A percentile compares a stretch with the other conserved stretches of the same genome.
Evolutionary conservation across 2,797 vertebrate species (phyloP).

Genomic region (Paguma larvata): DNA sequence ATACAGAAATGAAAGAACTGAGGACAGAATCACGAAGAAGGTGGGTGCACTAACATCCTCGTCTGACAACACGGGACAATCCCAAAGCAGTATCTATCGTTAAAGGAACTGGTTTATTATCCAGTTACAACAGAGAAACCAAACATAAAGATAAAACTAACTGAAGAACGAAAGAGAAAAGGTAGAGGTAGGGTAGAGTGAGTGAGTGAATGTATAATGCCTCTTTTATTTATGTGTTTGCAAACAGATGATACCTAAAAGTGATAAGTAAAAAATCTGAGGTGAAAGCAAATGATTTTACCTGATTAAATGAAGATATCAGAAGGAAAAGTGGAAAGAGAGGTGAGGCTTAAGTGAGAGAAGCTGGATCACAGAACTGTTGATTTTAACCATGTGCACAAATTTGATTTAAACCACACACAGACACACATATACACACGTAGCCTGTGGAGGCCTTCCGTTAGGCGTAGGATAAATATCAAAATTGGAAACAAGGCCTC

Average conservation of each 20-base stretch:
- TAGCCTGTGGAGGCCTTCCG: not conserved
- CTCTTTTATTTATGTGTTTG: not conserved
- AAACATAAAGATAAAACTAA: slow-evolving; percentile 21
- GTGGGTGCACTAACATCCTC: not conserved
- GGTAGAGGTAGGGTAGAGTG: not conserved
- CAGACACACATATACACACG: not conserved
- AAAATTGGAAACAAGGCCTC: not conserved
- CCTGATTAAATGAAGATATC: slow-evolving; percentile 32
- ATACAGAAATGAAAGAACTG: not conserved
- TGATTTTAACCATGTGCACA: not conserved
- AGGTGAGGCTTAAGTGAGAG: not conserved
- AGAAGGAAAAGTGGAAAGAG: not conserved
- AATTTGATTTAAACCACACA: not conserved
- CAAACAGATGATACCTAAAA: not conserved
- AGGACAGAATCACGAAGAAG: not conserved
- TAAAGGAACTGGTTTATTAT: not conserved
- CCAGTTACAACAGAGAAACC: slow-evolving; percentile 19
- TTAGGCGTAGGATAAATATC: not conserved
- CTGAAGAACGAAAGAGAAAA: slow-evolving; percentile 5
- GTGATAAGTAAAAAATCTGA: slow-evolving; percentile 25
- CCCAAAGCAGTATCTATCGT: not conserved
- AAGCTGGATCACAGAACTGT: slow-evolving; percentile 3
- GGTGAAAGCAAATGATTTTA: slow-evolving; percentile 26
- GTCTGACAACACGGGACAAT: not conserved
- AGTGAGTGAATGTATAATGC: not conserved